Percentiles rank a stretch among this genome's conserved stretches.
phyloP scores from a whole-genome alignment of 2,797 vertebrate genomes.

The Chrysolophus pictus region DNA sequence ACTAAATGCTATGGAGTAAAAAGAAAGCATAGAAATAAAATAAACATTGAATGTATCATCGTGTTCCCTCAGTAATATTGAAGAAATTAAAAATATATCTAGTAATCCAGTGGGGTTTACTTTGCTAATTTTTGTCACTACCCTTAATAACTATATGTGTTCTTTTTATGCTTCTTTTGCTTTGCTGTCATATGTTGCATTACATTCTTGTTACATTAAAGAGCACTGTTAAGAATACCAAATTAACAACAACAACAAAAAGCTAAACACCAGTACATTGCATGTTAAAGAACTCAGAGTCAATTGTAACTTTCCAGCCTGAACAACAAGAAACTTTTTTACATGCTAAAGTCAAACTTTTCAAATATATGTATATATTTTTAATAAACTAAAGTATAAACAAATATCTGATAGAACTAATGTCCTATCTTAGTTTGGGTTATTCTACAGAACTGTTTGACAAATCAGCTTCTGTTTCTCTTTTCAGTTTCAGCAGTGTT shows the following conservation, averaged over 20 bases:
- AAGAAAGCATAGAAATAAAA: background rate
- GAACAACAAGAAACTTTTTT: background rate
- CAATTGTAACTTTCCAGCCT: background rate
- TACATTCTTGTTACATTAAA: background rate
- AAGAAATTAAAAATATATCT: background rate
- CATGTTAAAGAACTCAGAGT: background rate
- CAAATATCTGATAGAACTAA: background rate
- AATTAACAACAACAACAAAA: background rate
- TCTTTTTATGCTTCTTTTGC: background rate
- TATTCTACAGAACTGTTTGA: background rate
- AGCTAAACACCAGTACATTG: background rate
- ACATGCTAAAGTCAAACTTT: background rate
- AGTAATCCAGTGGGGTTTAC: background rate
- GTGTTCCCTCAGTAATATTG: background rate
- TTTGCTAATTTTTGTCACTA: background rate
- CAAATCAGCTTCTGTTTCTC: background rate
- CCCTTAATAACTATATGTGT: background rate
- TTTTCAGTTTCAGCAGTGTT: background rate
- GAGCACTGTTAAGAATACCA: background rate
- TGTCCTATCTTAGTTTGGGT: background rate
- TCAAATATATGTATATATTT: background rate
- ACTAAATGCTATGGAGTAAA: background rate
- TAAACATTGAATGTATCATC: background rate
- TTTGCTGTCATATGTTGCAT: background rate
- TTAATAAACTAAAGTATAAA: background rate